Conservation (phyloP, 2,797 vertebrate species). For the Chelon auratus region DNA sequence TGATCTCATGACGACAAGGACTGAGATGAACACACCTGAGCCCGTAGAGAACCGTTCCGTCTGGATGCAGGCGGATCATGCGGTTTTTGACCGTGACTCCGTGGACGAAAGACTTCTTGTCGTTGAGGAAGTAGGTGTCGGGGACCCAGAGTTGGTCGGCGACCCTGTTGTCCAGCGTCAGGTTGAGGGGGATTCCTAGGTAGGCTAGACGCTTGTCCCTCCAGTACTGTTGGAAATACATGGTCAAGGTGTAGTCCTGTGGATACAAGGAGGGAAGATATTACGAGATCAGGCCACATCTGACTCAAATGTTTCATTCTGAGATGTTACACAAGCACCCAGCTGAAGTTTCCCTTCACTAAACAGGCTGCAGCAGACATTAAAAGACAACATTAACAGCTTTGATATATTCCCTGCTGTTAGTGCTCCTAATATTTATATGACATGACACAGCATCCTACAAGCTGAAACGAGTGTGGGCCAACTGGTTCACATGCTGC, state of each 20-base stretch:
- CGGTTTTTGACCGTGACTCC: slow-evolving; percentile 95
- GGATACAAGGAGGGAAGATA: slow-evolving; percentile 1
- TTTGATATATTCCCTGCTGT: slow-evolving; percentile 23
- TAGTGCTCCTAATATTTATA: slow-evolving; percentile 24
- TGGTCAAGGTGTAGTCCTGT: slow-evolving; percentile 95
- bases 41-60: slow-evolving; percentile 93
- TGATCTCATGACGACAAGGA: not conserved
- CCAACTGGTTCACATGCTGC: slow-evolving; percentile 45
- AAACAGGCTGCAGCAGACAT: not conserved
- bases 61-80: slow-evolving; percentile 95
- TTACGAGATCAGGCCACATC: not conserved
- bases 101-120: slow-evolving; percentile 96
- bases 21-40: slow-evolving; percentile 84
- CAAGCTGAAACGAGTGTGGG: slow-evolving; percentile 39
- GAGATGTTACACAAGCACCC: not conserved
- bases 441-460: slow-evolving; percentile 41
- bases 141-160: slow-evolving; percentile 97
- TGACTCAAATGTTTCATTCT: not conserved
- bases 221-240: slow-evolving; percentile 98
- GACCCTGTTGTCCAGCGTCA: slow-evolving; percentile 94
- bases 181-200: slow-evolving; percentile 91
- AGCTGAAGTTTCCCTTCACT: not conserved
- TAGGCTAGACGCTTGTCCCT: slow-evolving; percentile 94
- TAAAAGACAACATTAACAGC: slow-evolving; percentile 21
- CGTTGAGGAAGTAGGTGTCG: slow-evolving; percentile 96